Evolutionary conservation across 2,888 invertebrate species (phyloP).

Genomic region (Gari tellinella): DNA sequence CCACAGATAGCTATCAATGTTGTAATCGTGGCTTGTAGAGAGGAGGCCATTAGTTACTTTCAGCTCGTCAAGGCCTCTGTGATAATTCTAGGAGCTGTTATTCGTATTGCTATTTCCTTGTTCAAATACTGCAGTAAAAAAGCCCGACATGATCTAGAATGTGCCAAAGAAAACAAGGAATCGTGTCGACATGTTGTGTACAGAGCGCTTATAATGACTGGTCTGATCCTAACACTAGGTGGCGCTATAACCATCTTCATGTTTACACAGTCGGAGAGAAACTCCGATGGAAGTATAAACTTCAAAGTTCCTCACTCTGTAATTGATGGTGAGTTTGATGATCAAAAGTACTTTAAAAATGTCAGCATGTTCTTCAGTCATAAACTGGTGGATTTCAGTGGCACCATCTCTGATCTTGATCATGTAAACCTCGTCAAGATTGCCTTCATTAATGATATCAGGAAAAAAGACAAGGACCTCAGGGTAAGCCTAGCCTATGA

Average conservation of each 20-base stretch:
- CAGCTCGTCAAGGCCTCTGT: constrained; percentile 70
- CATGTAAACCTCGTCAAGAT: constrained; percentile 66
- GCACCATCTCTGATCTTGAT: background rate
- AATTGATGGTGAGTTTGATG: constrained; percentile 70
- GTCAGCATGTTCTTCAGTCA: constrained; percentile 74
- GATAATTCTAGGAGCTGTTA: constrained; percentile 66
- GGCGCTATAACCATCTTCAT: constrained; percentile 71
- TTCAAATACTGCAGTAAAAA: constrained; percentile 67
- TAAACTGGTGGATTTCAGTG: constrained; percentile 59
- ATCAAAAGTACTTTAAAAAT: constrained; percentile 74
- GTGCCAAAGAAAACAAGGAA: constrained; percentile 49
- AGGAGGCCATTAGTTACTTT: constrained; percentile 71
- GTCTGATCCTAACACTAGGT: constrained; percentile 66
- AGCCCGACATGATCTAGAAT: constrained; percentile 49
- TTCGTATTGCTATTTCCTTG: constrained; percentile 66
- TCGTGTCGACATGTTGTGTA: constrained; percentile 67
- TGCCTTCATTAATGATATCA: constrained; percentile 56
- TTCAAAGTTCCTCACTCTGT: constrained; percentile 71
- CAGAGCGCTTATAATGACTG: constrained; percentile 71
- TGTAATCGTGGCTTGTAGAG: constrained; percentile 68
- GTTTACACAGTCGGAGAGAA: constrained; percentile 74
- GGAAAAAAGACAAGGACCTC: constrained; percentile 32
- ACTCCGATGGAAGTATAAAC: constrained; percentile 65
- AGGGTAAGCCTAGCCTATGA: constrained; percentile 63
- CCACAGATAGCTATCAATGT: constrained; percentile 70